Conservation (phyloP, 2,797 vertebrate species). For the Parauchenoglanis ngamensis region DNA sequence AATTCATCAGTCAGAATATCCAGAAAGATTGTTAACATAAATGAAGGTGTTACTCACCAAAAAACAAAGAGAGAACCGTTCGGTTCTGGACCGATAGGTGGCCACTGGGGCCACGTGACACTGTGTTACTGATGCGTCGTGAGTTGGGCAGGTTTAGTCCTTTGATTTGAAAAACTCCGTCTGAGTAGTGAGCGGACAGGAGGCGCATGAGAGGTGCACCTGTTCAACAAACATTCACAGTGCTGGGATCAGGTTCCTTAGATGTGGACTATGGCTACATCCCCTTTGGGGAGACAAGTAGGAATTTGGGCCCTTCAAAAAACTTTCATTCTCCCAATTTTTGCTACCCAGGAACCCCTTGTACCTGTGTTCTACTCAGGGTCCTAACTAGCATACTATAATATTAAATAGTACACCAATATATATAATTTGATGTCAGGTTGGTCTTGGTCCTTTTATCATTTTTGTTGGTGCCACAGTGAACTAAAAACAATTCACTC, state of each 20-base stretch:
- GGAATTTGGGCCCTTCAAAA: not conserved
- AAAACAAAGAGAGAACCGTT: constrained; percentile 88
- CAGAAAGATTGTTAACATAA: not conserved
- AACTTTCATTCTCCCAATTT: not conserved
- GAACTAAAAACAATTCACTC: not conserved
- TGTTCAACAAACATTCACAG: constrained; percentile 60
- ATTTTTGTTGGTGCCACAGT: not conserved
- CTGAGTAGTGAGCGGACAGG: constrained; percentile 82
- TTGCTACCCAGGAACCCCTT: not conserved
- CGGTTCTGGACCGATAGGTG: constrained; percentile 78
- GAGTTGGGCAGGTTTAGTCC: constrained; percentile 82
- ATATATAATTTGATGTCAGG: not conserved
- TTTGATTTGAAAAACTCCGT: constrained; percentile 82
- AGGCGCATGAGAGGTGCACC: constrained; percentile 82
- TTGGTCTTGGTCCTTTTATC: too few relatives aligned
- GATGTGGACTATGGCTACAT: not conserved
- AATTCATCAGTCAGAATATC: not conserved
- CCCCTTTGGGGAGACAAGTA: not conserved
- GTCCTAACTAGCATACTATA: not conserved
- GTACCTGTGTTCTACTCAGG: not conserved
- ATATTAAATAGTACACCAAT: not conserved
- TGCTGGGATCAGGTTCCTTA: not conserved
- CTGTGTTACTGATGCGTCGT: constrained; percentile 75
- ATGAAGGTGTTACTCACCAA: constrained; percentile 75
- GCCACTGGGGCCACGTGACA: constrained; percentile 73